phyloP scores from a whole-genome alignment of 2,888 invertebrate genomes.

The Apoda limacodes region DNA sequence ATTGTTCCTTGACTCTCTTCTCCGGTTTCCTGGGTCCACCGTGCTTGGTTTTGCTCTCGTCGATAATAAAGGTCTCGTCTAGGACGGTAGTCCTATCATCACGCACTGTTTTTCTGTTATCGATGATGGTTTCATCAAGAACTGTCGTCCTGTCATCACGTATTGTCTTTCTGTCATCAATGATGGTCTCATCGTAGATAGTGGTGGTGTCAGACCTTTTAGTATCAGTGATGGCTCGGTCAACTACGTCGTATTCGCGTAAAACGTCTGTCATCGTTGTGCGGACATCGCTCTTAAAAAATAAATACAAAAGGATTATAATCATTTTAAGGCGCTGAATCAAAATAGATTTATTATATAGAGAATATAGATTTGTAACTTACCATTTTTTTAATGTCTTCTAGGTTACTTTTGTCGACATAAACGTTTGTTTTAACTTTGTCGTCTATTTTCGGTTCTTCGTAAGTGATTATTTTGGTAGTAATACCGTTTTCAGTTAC shows the following conservation, averaged over 20 bases:
- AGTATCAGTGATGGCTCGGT: slow-evolving; percentile 60
- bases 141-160: slow-evolving; percentile 54
- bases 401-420: slow-evolving; percentile 62
- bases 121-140: slow-evolving; percentile 42
- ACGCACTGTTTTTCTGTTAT: slow-evolving; percentile 55
- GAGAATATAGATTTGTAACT: slow-evolving; percentile 26
- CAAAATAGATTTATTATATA: not conserved
- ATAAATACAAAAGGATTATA: too few relatives aligned
- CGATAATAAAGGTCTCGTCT: slow-evolving; percentile 45
- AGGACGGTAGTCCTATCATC: slow-evolving; percentile 52
- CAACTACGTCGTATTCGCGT: slow-evolving; percentile 61
- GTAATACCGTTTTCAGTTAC: slow-evolving; percentile 61
- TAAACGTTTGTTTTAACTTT: slow-evolving; percentile 62
- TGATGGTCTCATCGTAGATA: slow-evolving; percentile 56
- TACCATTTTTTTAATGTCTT: slow-evolving; percentile 67
- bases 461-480: slow-evolving; percentile 59
- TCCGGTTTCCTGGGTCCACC: slow-evolving; percentile 58
- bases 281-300: slow-evolving; percentile 59
- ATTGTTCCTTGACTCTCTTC: slow-evolving; percentile 76
- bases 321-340: too few relatives aligned
- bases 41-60: slow-evolving; percentile 47
- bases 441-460: slow-evolving; percentile 63
- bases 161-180: slow-evolving; percentile 55
- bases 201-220: slow-evolving; percentile 51
- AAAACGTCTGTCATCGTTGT: slow-evolving; percentile 59